Evolutionary conservation across 2,113 vertebrate species (phyloP), one percentile per base, ranked within the genome.

Genomic region (Ramphastos sulfuratus): DNA sequence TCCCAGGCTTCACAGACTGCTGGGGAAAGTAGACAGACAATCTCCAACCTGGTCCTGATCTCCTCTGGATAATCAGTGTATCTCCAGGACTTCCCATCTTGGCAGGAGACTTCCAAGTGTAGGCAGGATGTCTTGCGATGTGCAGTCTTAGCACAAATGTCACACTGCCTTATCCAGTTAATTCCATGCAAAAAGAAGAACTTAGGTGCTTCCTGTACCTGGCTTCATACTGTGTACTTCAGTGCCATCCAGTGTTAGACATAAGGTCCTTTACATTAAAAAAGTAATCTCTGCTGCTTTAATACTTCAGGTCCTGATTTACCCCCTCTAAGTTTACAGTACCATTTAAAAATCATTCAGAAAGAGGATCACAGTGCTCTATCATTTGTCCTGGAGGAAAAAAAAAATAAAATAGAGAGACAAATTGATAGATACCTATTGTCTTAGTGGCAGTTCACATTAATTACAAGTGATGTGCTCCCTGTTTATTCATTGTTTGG

Each of bases 241-340:
- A 92, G 83, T 89, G 94, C 93, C 95, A 97, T 90, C 97, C 82
- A 87, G 94, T 94, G 96, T 94, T 80, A 87, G 31, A 71, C 15
- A 54, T 1, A 8, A 77, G 39, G 56, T 78, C 59, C 52, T 85
- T 94, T 90, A 75, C 24, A 21, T 78, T 35, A 37, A 79, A 42
- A 79, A 39, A 28, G 35, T 28, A 80, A 42, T 23, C 42, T 67
- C 25, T 69, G 12, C n/a, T 85, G 20, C 27, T 86, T 69, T 27
- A 89, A 82, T 66, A 35, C 27, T 89, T 82, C 23, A 23, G 15
- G 37, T 78, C 23, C 60, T 52, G 9, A 21, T 83, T 85, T 67
- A 35, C 23, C 9, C 9, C 82, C 37, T 58, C 46, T 24, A 42
- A 61, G 17, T 66, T 37, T 69, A 65, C 4, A 15, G 56, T 60